These are phyloP conservation scores for Brachypterus glaber DNA, from an alignment of 2,888 invertebrate genomes.

Conservation along the genomic window DNA sequence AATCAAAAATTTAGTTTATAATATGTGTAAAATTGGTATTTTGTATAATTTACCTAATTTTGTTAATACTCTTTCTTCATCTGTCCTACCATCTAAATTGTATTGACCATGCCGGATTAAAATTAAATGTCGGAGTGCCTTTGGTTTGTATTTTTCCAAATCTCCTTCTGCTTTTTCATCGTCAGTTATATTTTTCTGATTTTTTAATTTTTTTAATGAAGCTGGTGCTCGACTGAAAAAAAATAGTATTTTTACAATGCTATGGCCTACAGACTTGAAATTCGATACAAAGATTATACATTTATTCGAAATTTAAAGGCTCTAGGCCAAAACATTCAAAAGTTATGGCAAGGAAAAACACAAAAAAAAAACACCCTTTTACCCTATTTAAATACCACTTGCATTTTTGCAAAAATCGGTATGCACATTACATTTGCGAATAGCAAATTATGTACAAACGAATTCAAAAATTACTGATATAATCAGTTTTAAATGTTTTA, in stretches of 20 bases:
- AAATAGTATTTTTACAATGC: neutral
- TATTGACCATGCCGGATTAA: constrained; percentile 95
- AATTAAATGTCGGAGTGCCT: constrained; percentile 70
- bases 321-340: too few species aligned
- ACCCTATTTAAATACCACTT: too few species aligned
- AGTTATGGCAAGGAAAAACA: too few species aligned
- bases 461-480: too few species aligned
- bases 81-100: constrained; percentile 59
- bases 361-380: too few species aligned
- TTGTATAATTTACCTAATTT: constrained; percentile 59
- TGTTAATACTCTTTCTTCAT: constrained; percentile 68
- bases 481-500: too few species aligned
- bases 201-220: constrained; percentile 54
- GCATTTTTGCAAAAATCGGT: too few species aligned
- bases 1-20: constrained; percentile 4
- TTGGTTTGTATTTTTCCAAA: constrained; percentile 51
- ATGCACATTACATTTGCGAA: too few species aligned
- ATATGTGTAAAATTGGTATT: constrained; percentile 3
- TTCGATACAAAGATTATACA: neutral
- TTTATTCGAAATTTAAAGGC: neutral
- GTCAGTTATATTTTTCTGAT: constrained; percentile 43
- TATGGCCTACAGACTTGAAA: too few species aligned
- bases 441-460: too few species aligned
- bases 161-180: constrained; percentile 61
- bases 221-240: constrained; percentile 60